phyloP scores from a whole-genome alignment of 2,888 invertebrate genomes.

The Sesia apiformis region DNA sequence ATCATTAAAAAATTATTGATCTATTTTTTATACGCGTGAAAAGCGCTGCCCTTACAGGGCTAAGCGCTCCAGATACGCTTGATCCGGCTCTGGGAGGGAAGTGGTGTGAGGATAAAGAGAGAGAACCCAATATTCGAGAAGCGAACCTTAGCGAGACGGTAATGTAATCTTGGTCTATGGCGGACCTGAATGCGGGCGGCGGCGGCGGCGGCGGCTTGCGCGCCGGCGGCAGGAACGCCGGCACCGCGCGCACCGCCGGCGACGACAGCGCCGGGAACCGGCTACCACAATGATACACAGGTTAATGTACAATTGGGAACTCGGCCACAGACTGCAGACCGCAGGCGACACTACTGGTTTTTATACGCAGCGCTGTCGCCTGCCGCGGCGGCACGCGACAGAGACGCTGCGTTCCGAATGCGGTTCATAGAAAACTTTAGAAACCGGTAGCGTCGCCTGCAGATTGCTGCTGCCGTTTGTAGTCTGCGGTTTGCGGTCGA shows the following conservation, averaged over 20 bases:
- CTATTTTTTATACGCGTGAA: too few species aligned
- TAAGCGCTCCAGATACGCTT: too few species aligned
- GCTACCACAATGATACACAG: constrained; percentile 17
- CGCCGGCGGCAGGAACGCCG: constrained; percentile 44
- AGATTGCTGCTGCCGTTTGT: neutral
- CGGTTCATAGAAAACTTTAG: neutral
- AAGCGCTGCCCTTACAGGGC: too few species aligned
- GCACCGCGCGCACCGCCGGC: constrained; percentile 44
- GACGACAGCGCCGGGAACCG: constrained; percentile 39
- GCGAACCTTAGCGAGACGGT: constrained; percentile 82
- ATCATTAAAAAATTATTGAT: neutral
- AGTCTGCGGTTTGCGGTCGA: neutral
- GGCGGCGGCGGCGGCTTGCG: constrained; percentile 71
- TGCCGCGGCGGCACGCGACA: neutral
- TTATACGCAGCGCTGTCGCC: neutral
- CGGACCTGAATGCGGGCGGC: constrained; percentile 82
- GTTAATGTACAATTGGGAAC: too few species aligned
- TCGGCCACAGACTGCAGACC: neutral
- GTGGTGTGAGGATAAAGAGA: constrained; percentile 28
- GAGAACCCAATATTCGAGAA: constrained; percentile 26
- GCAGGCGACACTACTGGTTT: neutral
- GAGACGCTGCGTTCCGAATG: neutral
- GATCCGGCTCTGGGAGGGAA: neutral
- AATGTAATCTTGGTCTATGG: constrained; percentile 77
- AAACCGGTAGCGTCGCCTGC: neutral